Base-by-base conservation (phyloP, 2,888 invertebrate species). In the Diaprepes abbreviatus region DNA sequence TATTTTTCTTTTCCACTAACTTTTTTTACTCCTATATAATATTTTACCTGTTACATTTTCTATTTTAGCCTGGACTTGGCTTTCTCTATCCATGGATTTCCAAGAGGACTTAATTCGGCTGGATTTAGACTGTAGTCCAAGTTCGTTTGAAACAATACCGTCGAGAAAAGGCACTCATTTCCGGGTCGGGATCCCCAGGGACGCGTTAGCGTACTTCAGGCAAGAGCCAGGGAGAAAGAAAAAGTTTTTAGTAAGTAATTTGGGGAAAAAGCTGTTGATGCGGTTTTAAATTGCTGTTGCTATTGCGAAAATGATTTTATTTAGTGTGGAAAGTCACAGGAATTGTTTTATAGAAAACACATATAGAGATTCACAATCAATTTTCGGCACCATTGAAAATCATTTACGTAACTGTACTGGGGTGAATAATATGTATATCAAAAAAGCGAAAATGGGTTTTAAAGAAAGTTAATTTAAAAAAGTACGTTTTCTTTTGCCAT, bases 141-240 rank as follows among this genome's bases (percentile, higher is more conserved):
- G 84, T 70, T 77, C 79, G 64, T 84, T 83, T 68, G 84, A 85
- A 75, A 28, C 57, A 6, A 50, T 72, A 10, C 79, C 80, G 3
- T 73, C 84, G 21, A 77, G 77, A 40, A 79, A 78, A 66, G 74
- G 77, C 38, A 72, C 76, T 28, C 73, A 75, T 21, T 50, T 33
- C 33, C 76, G 74, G 54, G 80, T 85, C 70, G 79, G 77, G 19
- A 79, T 84, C 67, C 84, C 85, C 4, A 74, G 78, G 57, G 85
- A 85, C 68, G 79, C 85, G n/a, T 79, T 85, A 66, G 84, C 84
- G 70, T 85, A 85, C 74, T 85, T 85, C 76, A 78, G 84, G 70
- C 85, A 85, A 66, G 85, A 85, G 70, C 85, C 85, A 14, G 85
- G 85, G 54, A 76, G 85, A 63, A 85, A 85, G 76, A 85, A 85